These are phyloP conservation scores for Acrobasis repandana DNA, from an alignment of 2,888 invertebrate genomes.

Conservation along the genomic window DNA sequence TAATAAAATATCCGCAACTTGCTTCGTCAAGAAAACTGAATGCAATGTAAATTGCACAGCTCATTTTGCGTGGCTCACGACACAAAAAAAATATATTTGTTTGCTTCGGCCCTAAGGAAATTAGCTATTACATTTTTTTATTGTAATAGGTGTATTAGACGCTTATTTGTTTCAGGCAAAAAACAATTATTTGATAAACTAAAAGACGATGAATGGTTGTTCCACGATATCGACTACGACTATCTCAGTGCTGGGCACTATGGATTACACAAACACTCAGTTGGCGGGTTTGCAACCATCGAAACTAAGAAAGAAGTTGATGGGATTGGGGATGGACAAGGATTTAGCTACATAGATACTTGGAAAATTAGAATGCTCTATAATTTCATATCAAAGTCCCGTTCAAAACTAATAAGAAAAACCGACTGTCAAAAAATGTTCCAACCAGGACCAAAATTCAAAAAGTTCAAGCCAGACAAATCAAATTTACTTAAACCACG, in stretches of 20 bases:
- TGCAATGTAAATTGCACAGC: no score
- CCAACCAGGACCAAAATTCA: conserved; percentile 41
- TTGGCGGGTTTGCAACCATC: conserved; percentile 56
- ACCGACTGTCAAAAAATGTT: conserved; percentile 56
- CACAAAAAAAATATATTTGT: no score
- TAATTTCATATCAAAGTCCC: conserved; percentile 47
- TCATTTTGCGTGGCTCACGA: no score
- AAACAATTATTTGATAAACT: conserved; percentile 47
- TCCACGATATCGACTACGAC: conserved; percentile 57
- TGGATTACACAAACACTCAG: conserved; percentile 49
- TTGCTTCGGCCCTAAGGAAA: no score
- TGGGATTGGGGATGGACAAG: conserved; percentile 33
- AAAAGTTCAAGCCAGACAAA: conserved; percentile 24
- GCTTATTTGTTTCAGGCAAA: conserved; percentile 49
- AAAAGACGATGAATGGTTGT: conserved; percentile 55
- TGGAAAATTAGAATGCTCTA: conserved; percentile 61
- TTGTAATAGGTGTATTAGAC: no score
- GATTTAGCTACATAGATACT: conserved; percentile 48
- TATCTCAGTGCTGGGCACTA: conserved; percentile 61
- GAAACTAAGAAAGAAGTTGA: conserved; percentile 28
- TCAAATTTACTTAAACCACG: conserved; percentile 35
- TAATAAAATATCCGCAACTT: no score
- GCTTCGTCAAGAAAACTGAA: no score
- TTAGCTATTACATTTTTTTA: conserved; percentile 11
- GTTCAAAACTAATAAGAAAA: conserved; percentile 29